Evolutionary conservation across 2,888 invertebrate species (phyloP), one percentile per base, ranked within the genome.

Genomic region (Athalia rosae): DNA sequence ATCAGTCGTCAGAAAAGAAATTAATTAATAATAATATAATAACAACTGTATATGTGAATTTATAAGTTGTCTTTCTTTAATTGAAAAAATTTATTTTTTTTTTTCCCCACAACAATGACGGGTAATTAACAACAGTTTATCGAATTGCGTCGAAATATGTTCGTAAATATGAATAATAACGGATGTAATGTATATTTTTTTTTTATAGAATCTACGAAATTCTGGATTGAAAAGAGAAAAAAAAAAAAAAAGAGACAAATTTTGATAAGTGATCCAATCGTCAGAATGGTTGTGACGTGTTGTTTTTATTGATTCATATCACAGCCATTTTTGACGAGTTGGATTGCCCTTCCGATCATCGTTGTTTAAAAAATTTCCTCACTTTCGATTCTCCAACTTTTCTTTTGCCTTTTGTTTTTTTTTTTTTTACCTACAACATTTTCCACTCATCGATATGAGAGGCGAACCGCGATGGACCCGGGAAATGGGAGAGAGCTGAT

Each of bases 291-390:
- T 95, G 95, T 95, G 95, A 92, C 92, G 91, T 95, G 94, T 93
- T 89, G 88, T 83, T 86, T 85, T 87, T 85, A 82, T 84, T 28
- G 28, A 84, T 86, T 91, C 95, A 95, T 95, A 95, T 95, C 96
- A 96, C 96, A 96, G 96, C 96, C 96, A 96, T 96, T 95, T 95
- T 96, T 96, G 96, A 96, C 96, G 95, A 95, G 95, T 95, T 94
- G 92, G 94, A 93, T 93, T 92, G 92, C 90, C 91, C 90, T 92
- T 90, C 87, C 84, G 84, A 79, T 83, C 87, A 81, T 84, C 91
- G 82, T 63, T 41, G 71, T 73, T 73, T 28, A 62, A 56, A 76
- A 61, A 50, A n/a, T 64, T 74, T 6, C 13, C 50, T 59, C 58
- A n/a, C n/a, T 63, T n/a, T n/a, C n/a, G 28, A 28, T 28, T 28